Evolutionary conservation across 2,113 vertebrate species (phyloP), one percentile per base, ranked within the genome.

Genomic region (Carassius gibelio): DNA sequence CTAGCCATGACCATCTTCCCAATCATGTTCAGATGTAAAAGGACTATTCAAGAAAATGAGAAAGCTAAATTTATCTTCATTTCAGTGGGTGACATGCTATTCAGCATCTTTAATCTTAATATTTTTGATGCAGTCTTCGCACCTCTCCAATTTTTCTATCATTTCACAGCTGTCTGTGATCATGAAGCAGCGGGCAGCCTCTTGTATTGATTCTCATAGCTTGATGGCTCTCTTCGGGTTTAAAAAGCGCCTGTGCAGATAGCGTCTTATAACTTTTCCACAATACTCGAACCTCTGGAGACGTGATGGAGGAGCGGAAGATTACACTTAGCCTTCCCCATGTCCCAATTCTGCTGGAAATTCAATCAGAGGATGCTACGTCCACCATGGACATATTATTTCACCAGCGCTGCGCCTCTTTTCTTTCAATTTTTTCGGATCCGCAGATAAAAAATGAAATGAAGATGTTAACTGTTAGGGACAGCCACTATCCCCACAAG

Each of bases 131-230:
- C 48, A 36, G 48, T 82, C 50, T 38, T 57, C 50, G 50, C 81
- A 72, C 9, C 66, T 72, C 62, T 82, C 30, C 64, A 69, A 82
- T 82, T 82, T 82, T 48, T 59, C 48, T 42, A 72, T 82, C 66
- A 82, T 72, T 82, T 72, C 81, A 72, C 81, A 82, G 81, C 81
- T 72, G 81, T 55, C 66, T 81, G 81, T 82, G 81, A 82, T 82
- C 66, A 82, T 64, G 45, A 82, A 82, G 50, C 13, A 17, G 45
- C 45, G 5, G 62, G 80, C 38, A 52, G 62, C 79, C 38, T 68
- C 79, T 66, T 30, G 61, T 71, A 82, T 82, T 72, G 81, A 82
- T 82, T 82, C 30, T 57, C 81, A 72, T 69, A 72, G 66, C 81
- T 68, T 81, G 79, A 81, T 68, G 79, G 79, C 62, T 81, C 79